Evolutionary conservation across 2,113 vertebrate species (phyloP), one percentile per base, ranked within the genome.

Genomic region (Hyperopisus bebe): DNA sequence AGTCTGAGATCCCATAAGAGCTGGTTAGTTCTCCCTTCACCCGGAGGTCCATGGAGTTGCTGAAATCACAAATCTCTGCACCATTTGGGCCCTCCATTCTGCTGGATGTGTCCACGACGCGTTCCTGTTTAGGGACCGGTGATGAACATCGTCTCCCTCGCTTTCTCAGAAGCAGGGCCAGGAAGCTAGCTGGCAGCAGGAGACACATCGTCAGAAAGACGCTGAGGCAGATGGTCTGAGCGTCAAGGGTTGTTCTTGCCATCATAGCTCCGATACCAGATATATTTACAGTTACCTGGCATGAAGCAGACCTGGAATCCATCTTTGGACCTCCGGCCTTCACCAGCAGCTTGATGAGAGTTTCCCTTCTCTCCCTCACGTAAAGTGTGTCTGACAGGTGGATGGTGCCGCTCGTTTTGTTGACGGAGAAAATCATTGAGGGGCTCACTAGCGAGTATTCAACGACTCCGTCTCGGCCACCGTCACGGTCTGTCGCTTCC

Each of bases 401-500:
- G 92, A 99, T 93, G 74, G 91, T 91, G 31, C 98, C 98, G 24
- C 91, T 96, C 2, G 96, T 98, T 94, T 94, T 95, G 93, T 99
- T 97, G 47, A 99, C 91, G 21, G 93, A 95, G 91, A 99, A 98
- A 93, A 97, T 97, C 0, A 90, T 92, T 1, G 97, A 97, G 3
- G 94, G 90, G 31, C 94, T 94, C 24, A 93, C 27, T 53, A 98
- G 94, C 1, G 96, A 96, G 90, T 98, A 99, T 90, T 95, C 93
- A 89, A 99, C 93, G 51, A 97, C 35, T 24, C 98, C 98, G 0
- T 99, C 98, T 0, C 95, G 48, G 7, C 98, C 98, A 47, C 95
- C 93, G 11, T 99, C 98, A 0, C 94, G 94, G 90, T 99, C 98
- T 24, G 95, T 96, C 0, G 98, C 98, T 93, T 94, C 95, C 84